Evolutionary conservation across 2,113 vertebrate species (phyloP), one percentile per base, ranked within the genome.

Genomic region (Oostethus manadensis): DNA sequence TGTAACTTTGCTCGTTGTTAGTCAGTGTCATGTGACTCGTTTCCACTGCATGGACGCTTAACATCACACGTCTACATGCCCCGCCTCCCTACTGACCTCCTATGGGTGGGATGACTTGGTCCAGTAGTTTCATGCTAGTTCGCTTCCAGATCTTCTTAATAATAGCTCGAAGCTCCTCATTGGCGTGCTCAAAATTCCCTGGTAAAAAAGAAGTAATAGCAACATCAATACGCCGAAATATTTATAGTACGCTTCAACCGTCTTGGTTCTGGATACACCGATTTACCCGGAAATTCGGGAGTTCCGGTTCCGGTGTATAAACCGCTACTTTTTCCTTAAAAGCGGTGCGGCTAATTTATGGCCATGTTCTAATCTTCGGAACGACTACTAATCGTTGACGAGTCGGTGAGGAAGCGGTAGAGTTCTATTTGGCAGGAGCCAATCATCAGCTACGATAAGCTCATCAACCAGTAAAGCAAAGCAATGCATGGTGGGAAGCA

Each of bases 121-220:
- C 97, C 58, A 99, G 74, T 1, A 99, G 91, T 74, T 99, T 99
- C 97, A 99, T 99, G 69, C 97, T 99, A 0, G 94, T 99, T 71
- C 97, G 90, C 79, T 99, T 99, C 97, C 97, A 99, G 83, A 99
- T 98, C 66, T 93, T 88, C 84, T 99, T 99, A 33, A 99, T 98
- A 42, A 99, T 98, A 58, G 93, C 80, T 85, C 97, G 87, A 65
- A 99, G 88, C 80, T 99, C 97, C 85, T 99, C 97, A 0, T 98
- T 99, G 62, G 94, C 91, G 75, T 97, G 92, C 66, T 99, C 97
- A 62, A 99, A 99, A 78, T 98, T 97, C 11, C 97, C 97, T 99
- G 21, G 20, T 9, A 29, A 10, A 45, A n/a, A 3, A 47, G 20
- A 13, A 22, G 5, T 17, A 10, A 45, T 10, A 54, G 17, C 18